Evolutionary conservation across 23 tunicate genomes (phyloP), one percentile per base, ranked within the genome.

Genomic region (Corella eumyota): DNA sequence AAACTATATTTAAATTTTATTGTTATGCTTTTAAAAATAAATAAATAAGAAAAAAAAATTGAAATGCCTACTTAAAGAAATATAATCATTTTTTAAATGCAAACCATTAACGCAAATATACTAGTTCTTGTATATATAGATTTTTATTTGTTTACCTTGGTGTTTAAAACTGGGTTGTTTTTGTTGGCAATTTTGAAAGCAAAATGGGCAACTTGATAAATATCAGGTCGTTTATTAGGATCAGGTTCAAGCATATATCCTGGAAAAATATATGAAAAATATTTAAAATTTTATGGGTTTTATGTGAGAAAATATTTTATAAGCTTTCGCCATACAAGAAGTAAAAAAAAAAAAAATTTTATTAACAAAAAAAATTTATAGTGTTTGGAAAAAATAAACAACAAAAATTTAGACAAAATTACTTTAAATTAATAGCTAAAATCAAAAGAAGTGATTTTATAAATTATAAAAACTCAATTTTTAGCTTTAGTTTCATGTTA

Each of bases 161-260:
- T 34, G 53, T 93, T 93, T 23, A 29, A 27, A 0, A 93, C 78
- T 34, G 82, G 85, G 73, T 85, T 85, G 26, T 25, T 46, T n/a
- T 36, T n/a, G 6, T 62, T 67, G 11, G 67, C 56, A 13, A 61
- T 37, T 45, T 55, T 25, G 69, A 93, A 93, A 1, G 90, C 71
- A 56, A 72, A 84, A 67, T 84, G 82, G 25, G 99, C 95, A 44
- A 93, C 86, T 78, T 93, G 99, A 61, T 30, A 85, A 38, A 93
- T 93, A 62, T 93, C 95, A 22, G 99, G 99, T 15, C 99, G 58
- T 29, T 22, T 55, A 34, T 84, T 83, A 2, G 90, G 83, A 35
- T 93, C 63, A 5, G 93, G 86, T 62, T 85, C 93, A 30, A 93
- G 65, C 86, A 88, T 77, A 59, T 77, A 88, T 29, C 96, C 71